phyloP scores from a whole-genome alignment of 2,888 invertebrate genomes.

The Metacarcinus magister region DNA sequence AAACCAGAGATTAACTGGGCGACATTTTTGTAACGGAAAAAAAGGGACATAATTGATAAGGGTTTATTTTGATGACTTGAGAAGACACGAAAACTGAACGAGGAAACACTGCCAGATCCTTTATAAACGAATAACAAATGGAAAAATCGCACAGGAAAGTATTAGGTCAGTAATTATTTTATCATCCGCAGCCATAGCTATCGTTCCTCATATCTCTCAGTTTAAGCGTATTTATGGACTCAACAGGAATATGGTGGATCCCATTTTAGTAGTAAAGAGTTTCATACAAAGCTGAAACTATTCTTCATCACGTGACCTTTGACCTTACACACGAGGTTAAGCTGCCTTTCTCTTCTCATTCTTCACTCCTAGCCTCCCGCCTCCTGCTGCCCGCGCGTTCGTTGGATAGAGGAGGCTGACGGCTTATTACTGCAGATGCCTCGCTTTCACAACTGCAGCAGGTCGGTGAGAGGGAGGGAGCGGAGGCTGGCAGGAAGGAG shows the following conservation, averaged over 20 bases:
- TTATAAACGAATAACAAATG: background rate
- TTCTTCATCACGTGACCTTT: background rate
- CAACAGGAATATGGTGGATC: background rate
- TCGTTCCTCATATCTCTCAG: background rate
- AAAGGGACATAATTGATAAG: background rate
- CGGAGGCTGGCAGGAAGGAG: constrained; percentile 19
- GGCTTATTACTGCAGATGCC: constrained; percentile 23
- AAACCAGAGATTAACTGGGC: background rate
- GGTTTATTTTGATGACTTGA: background rate
- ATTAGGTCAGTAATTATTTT: background rate
- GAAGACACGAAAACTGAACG: background rate
- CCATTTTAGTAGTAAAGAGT: background rate
- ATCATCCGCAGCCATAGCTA: background rate
- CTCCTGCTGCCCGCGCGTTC: background rate
- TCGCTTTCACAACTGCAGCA: background rate
- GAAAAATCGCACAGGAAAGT: background rate
- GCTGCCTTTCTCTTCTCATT: background rate
- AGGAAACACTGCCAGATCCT: background rate
- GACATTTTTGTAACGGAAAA: background rate
- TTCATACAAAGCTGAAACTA: background rate
- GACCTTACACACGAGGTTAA: background rate
- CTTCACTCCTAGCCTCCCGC: background rate
- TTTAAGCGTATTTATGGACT: background rate
- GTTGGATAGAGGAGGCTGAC: background rate
- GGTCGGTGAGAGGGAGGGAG: background rate